These are phyloP conservation scores for Malacoctenus gilli DNA, from an alignment of 2,797 vertebrate genomes.

Conservation along the genomic window DNA sequence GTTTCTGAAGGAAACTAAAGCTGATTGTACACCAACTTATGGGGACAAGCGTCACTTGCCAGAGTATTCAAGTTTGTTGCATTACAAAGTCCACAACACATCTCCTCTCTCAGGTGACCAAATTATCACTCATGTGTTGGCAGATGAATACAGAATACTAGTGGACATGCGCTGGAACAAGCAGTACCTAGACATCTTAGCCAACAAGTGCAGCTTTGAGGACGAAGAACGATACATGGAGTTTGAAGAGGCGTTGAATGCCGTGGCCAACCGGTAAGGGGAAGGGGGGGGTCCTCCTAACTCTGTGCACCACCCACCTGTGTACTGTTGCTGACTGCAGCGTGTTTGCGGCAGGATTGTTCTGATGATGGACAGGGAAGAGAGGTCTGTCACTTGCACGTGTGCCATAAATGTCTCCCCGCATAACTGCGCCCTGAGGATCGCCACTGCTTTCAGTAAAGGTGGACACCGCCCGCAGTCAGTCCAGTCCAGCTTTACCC, in stretches of 20 bases:
- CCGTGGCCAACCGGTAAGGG: conserved; percentile 89
- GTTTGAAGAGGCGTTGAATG: conserved; percentile 87
- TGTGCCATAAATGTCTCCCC: conserved; percentile 77
- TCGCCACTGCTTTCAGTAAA: conserved; percentile 92
- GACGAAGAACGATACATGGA: conserved; percentile 88
- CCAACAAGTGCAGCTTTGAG: conserved; percentile 90
- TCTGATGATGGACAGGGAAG: conserved; percentile 90
- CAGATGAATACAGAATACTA: conserved; percentile 91
- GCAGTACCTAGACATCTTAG: conserved; percentile 91
- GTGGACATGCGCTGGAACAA: conserved; percentile 97
- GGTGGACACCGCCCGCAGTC: too few species aligned
- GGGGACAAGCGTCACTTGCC: too few species aligned
- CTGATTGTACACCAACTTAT: too few species aligned
- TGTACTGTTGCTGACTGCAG: not conserved
- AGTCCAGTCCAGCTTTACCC: too few species aligned
- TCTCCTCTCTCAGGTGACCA: too few species aligned
- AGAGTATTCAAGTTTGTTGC: too few species aligned
- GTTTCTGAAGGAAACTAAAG: too few species aligned
- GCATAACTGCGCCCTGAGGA: conserved; percentile 84
- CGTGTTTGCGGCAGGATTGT: conserved; percentile 88
- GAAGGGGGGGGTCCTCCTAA: not conserved
- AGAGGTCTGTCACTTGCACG: conserved; percentile 80
- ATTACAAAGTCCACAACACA: too few species aligned
- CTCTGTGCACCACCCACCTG: not conserved
- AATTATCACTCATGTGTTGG: too few species aligned